phyloP scores from a whole-genome alignment of 2,888 invertebrate genomes.

The Amphipyra berbera region DNA sequence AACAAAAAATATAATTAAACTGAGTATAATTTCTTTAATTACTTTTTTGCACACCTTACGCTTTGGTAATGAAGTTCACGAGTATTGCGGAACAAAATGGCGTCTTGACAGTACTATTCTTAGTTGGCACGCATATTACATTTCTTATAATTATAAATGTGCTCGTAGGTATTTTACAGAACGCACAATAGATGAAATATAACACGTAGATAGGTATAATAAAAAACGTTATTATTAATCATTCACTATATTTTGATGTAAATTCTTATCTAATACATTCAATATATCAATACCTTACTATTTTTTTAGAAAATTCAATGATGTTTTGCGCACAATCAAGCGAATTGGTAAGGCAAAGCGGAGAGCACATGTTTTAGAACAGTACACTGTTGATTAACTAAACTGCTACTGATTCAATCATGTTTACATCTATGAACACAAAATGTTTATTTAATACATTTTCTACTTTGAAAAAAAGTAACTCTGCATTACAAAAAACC shows the following conservation, averaged over 20 bases:
- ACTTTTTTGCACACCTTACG: no score
- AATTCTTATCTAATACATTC: slow-evolving; percentile 55
- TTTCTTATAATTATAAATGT: no score
- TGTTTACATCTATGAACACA: slow-evolving; percentile 40
- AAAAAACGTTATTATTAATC: slow-evolving; percentile 3
- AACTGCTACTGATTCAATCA: slow-evolving; percentile 18
- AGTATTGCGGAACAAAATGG: no score
- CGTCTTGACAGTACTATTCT: no score
- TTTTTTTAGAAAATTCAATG: slow-evolving; percentile 25
- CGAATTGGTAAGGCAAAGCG: slow-evolving; percentile 30
- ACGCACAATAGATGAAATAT: no score
- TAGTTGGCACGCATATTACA: no score
- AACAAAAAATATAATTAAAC: no score
- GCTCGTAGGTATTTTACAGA: no score
- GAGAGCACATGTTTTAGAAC: slow-evolving; percentile 4
- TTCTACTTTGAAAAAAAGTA: slow-evolving; percentile 28
- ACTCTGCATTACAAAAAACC: slow-evolving; percentile 49
- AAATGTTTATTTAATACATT: slow-evolving; percentile 27
- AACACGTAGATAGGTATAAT: neutral
- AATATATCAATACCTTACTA: slow-evolving; percentile 39
- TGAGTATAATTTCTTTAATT: no score
- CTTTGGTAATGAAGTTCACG: no score
- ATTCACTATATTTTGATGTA: slow-evolving; percentile 50
- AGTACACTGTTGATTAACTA: slow-evolving; percentile 18
- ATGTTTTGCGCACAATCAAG: slow-evolving; percentile 29